Evolutionary conservation across 2,888 invertebrate species (phyloP).

Genomic region (Epicampocera succincta): DNA sequence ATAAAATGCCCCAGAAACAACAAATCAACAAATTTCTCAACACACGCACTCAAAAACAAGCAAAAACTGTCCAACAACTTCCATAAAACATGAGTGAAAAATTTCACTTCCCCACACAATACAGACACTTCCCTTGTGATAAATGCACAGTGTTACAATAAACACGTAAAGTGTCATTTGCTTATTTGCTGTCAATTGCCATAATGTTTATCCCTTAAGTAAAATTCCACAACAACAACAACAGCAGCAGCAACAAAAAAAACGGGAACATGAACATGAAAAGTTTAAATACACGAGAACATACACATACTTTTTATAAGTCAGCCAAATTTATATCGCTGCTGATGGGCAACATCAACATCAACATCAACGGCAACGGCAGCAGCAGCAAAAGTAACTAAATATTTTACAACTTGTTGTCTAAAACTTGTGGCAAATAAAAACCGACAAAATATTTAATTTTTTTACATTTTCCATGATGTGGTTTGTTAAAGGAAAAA

Average conservation of each 20-base stretch:
- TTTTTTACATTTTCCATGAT: conserved; percentile 11
- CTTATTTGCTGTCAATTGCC: conserved; percentile 61
- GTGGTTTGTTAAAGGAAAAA: neutral
- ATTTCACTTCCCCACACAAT: neutral
- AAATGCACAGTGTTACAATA: conserved; percentile 6
- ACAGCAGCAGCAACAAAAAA: too few relatives aligned
- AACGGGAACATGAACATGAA: neutral
- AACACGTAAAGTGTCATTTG: conserved; percentile 60
- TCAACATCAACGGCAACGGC: neutral
- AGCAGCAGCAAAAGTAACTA: neutral
- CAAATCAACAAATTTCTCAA: too few relatives aligned
- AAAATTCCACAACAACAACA: conserved; percentile 27
- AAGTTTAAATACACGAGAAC: conserved; percentile 17
- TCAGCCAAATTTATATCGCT: conserved; percentile 1
- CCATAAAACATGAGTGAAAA: conserved; percentile 3
- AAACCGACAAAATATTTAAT: conserved; percentile 22
- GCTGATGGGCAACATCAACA: conserved; percentile 1
- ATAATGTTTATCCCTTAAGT: conserved; percentile 54
- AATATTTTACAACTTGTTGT: conserved; percentile 10
- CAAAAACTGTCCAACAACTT: too few relatives aligned
- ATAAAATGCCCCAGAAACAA: too few relatives aligned
- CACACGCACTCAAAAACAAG: too few relatives aligned
- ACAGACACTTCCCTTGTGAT: neutral
- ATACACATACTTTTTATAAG: conserved; percentile 3
- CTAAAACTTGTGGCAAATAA: conserved; percentile 11